Evolutionary conservation across 1,140 invertebrate genomes (phyloP).

Genomic region (Plutomurus gul): DNA sequence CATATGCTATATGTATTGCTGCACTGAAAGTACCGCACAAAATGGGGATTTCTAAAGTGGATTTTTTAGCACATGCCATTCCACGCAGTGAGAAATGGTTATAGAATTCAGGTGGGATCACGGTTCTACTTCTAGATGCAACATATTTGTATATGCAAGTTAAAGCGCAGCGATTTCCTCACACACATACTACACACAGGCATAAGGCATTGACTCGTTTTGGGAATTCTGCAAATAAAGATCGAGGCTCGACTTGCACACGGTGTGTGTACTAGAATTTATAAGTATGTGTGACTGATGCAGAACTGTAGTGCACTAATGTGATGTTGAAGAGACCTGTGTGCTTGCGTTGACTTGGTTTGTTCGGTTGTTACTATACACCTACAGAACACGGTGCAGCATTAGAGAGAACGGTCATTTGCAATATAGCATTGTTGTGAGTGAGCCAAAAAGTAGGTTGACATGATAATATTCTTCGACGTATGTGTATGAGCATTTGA

Average conservation of each 20-base stretch:
- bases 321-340: background rate
- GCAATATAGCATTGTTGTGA: slow-evolving; percentile 29
- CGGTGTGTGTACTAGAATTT: too few relatives aligned
- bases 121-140: background rate
- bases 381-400: slow-evolving; percentile 3
- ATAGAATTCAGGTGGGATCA: background rate
- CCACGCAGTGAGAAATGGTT: background rate
- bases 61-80: background rate
- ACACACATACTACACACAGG: too few relatives aligned
- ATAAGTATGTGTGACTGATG: too few relatives aligned
- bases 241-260: background rate
- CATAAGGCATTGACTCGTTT: slow-evolving; percentile 24
- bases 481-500: background rate
- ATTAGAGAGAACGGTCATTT: slow-evolving; percentile 18
- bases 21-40: background rate
- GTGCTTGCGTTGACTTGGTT: background rate
- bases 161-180: background rate
- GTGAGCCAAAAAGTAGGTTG: slow-evolving; percentile 24
- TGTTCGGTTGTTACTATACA: background rate
- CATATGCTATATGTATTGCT: background rate
- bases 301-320: background rate
- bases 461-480: slow-evolving; percentile 29
- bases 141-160: too few relatives aligned
- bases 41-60: background rate
- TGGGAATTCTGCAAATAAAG: slow-evolving; percentile 11